These are phyloP conservation scores for Notocelia uddmanniana DNA, from an alignment of 2,888 invertebrate species.

Conservation along the genomic window DNA sequence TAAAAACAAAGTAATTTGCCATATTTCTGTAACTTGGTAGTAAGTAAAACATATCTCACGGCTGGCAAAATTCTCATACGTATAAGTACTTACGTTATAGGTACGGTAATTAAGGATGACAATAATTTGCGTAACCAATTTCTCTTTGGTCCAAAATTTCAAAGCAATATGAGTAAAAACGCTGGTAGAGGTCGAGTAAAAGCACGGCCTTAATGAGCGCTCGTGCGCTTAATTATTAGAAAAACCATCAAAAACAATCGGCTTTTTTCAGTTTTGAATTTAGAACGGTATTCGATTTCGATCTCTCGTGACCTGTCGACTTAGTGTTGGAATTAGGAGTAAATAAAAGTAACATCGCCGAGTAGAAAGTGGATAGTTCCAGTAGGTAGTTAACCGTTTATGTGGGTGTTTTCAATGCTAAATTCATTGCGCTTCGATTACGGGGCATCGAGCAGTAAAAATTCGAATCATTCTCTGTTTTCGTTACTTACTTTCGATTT, in stretches of 20 bases:
- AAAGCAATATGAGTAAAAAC: conserved; percentile 25
- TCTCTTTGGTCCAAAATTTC: not conserved
- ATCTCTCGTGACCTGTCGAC: conserved; percentile 34
- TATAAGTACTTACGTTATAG: no score
- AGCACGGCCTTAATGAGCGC: conserved; percentile 41
- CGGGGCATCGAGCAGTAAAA: not conserved
- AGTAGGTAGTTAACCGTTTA: not conserved
- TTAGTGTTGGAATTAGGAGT: conserved; percentile 30
- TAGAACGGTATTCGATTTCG: conserved; percentile 35
- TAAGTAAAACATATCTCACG: not conserved
- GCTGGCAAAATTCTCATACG: not conserved
- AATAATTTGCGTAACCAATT: conserved; percentile 7
- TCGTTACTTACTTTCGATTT: conserved; percentile 19
- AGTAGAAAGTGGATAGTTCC: conserved; percentile 33
- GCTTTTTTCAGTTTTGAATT: conserved; percentile 38
- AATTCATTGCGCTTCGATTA: conserved; percentile 8
- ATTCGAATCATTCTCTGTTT: conserved; percentile 18
- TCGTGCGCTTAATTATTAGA: conserved; percentile 43
- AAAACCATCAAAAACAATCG: conserved; percentile 35
- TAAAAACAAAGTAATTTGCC: not conserved
- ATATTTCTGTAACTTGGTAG: not conserved
- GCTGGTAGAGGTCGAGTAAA: conserved; percentile 7
- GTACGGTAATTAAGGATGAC: conserved; percentile 1
- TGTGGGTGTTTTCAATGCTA: conserved; percentile 23
- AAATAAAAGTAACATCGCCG: conserved; percentile 28